Percentiles rank a stretch among this genome's conserved stretches.
Evolutionary conservation across 2,888 invertebrate species (phyloP).

Genomic region (Tyria jacobaeae): DNA sequence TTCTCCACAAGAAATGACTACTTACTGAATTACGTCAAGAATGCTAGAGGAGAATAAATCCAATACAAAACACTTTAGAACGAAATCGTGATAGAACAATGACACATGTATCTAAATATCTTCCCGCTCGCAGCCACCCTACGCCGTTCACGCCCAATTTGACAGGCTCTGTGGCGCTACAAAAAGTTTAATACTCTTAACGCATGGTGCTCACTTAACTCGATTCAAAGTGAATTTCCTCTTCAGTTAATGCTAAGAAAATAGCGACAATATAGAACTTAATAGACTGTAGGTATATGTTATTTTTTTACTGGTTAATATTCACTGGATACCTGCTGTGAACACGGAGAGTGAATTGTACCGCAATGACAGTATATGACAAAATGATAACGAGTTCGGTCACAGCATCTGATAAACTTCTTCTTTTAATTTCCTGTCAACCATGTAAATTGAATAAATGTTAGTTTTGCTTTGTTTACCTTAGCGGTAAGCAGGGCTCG

Average conservation of each 20-base stretch:
- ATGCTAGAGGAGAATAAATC: neutral
- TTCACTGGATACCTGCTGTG: too few species aligned
- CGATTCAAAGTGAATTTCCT: conserved; percentile 54
- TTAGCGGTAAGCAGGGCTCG: too few species aligned
- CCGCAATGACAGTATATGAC: too few species aligned
- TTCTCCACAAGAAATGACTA: neutral
- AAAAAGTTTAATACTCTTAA: conserved; percentile 73
- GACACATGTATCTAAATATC: conserved; percentile 15
- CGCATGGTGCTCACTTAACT: conserved; percentile 64
- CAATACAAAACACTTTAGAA: conserved; percentile 4
- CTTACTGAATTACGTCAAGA: neutral
- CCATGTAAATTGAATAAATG: too few species aligned
- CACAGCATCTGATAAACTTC: too few species aligned
- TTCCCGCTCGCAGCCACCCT: conserved; percentile 31
- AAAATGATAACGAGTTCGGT: too few species aligned
- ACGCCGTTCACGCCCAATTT: conserved; percentile 71
- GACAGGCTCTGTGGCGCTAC: conserved; percentile 60
- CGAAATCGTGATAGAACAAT: conserved; percentile 16
- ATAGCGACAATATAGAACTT: neutral
- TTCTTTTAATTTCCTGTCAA: too few species aligned
- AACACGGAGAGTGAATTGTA: too few species aligned
- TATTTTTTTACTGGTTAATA: too few species aligned
- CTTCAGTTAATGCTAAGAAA: conserved; percentile 15
- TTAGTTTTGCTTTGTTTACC: too few species aligned
- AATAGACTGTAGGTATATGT: too few species aligned